Evolutionary conservation across 1,140 invertebrate genomes (phyloP).

Genomic region (Drosophila albomicans): DNA sequence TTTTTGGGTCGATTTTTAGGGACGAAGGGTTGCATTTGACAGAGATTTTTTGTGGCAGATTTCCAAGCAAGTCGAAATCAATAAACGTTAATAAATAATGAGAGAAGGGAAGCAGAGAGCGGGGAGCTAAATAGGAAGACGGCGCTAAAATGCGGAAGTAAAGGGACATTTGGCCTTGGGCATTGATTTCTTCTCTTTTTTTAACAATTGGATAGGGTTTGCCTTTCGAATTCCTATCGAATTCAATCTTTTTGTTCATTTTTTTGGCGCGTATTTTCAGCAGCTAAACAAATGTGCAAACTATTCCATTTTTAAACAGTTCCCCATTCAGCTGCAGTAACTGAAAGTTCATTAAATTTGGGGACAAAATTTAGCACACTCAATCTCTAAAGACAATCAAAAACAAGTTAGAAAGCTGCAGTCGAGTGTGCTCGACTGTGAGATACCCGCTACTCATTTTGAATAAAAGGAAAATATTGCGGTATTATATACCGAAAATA

Average conservation of each 20-base stretch:
- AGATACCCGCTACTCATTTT: no score
- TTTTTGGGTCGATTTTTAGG: constrained; percentile 22
- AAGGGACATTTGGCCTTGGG: constrained; percentile 61
- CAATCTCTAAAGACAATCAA: no score
- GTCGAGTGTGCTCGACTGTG: no score
- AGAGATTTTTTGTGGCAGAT: constrained; percentile 73
- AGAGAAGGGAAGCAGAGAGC: constrained; percentile 17
- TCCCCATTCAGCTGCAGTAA: no score
- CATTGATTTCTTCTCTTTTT: constrained; percentile 53
- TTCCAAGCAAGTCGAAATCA: constrained; percentile 71
- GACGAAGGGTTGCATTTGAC: constrained; percentile 72
- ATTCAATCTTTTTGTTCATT: constrained; percentile 4
- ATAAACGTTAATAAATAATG: constrained; percentile 80
- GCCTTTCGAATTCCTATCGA: constrained; percentile 36
- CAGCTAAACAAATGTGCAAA: constrained; percentile 22
- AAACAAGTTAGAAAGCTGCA: no score
- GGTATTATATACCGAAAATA: no score
- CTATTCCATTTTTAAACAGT: background rate
- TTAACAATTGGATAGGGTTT: constrained; percentile 50
- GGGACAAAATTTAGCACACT: no score
- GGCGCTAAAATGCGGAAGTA: constrained; percentile 75
- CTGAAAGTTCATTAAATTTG: no score
- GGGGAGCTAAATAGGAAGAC: constrained; percentile 39
- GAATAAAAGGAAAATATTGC: no score
- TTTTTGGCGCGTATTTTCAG: constrained; percentile 46